Base-by-base conservation (phyloP, 2,113 vertebrate genomes). In the Pholis gunnellus region DNA sequence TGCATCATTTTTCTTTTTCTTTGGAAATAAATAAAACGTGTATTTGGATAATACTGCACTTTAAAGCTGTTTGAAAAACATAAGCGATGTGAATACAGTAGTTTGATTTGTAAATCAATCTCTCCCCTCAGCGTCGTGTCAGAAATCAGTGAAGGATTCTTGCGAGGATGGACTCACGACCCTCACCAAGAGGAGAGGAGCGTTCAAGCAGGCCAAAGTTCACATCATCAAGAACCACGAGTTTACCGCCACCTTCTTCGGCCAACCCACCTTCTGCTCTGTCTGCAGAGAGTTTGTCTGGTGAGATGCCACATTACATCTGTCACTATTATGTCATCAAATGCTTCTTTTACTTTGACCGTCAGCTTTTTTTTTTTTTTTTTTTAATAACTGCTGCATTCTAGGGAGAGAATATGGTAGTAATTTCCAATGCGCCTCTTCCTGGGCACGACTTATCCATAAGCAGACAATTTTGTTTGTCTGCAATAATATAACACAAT, bases 251-350 rank as follows among this genome's bases (percentile, higher is more conserved):
- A 99, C 97, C 80, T 99, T 99, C 95, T 99, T 99, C 69, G 83
- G 94, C 83, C 97, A 98, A 85, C 97, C 97, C 80, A 99, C 98
- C 0, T 99, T 99, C 94, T 99, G 98, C 85, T 99, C 98, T 9
- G 97, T 99, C 83, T 99, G 98, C 93, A 97, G 94, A 91, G 98
- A 99, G 0, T 99, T 99, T 69, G 96, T 99, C 36, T 99, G 98
- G 98, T 99, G 91, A 97, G 98, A 75, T 38, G 34, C 31, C 42
- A 29, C 15, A 6, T 48, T 14, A 61, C 67, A 70, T 18, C 29
- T 36, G 59, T 22, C 57, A 63, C n/a, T 22, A 6, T 78, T 27
- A 50, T 31, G 52, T 52, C 42, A 48, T 64, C 14, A 48, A 52
- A 67, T 22, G 18, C 17, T 25, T 50, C 9, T 50, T 69, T 75